Percentiles rank a stretch among this genome's conserved stretches.
Conservation (phyloP, 2,113 vertebrate species). For the Ammospiza caudacuta region DNA sequence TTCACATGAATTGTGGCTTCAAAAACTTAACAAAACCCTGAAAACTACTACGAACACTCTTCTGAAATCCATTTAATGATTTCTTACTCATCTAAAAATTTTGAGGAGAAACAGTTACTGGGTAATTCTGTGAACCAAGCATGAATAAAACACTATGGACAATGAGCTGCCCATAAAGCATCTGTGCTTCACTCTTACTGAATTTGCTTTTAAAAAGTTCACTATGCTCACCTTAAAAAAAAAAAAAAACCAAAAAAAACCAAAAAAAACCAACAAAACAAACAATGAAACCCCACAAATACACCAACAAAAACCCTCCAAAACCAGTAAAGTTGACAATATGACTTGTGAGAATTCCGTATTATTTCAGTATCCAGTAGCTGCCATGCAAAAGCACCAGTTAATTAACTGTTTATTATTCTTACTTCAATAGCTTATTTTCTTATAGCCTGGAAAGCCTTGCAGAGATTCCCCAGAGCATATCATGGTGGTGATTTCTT, state of each 20-base stretch:
- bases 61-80: background rate
- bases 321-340: background rate
- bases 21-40: background rate
- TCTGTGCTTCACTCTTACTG: background rate
- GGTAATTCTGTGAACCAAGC: background rate
- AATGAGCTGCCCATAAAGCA: background rate
- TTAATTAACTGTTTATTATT: slow-evolving; percentile 53
- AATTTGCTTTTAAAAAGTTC: background rate
- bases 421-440: slow-evolving; percentile 11
- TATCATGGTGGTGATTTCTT: background rate
- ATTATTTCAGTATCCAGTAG: background rate
- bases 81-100: background rate
- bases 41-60: background rate
- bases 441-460: background rate
- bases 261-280: background rate
- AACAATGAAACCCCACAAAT: background rate
- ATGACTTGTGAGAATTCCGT: background rate
- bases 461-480: background rate
- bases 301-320: background rate
- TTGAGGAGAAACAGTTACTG: background rate
- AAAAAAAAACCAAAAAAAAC: background rate
- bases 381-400: background rate
- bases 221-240: background rate
- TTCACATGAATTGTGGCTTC: background rate
- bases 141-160: background rate